Conservation (phyloP, 35 echinoderm and acorn worm species). For the Patiria miniata region DNA sequence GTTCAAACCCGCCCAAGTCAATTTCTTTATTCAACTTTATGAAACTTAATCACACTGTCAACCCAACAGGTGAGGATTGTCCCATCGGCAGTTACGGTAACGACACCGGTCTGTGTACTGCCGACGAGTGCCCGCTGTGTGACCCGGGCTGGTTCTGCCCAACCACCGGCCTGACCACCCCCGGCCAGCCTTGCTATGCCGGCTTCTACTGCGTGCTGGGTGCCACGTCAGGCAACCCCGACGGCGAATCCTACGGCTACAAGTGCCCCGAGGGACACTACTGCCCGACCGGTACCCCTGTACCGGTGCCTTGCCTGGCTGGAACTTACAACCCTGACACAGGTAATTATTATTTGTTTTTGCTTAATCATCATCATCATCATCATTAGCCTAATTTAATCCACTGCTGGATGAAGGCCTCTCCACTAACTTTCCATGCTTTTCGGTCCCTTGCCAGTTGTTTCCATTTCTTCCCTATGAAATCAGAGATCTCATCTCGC, state of each 20-base stretch:
- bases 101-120: conserved; percentile 73
- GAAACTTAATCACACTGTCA: too few relatives aligned
- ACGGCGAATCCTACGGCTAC: conserved; percentile 79
- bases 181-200: conserved; percentile 56
- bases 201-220: conserved; percentile 91
- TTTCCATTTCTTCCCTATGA: too few relatives aligned
- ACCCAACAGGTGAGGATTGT: conserved; percentile 77
- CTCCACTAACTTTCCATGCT: too few relatives aligned
- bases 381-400: too few relatives aligned
- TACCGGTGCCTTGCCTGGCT: conserved; percentile 63
- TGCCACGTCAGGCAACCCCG: conserved; percentile 73
- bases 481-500: too few relatives aligned
- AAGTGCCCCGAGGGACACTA: conserved; percentile 82
- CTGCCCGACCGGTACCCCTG: conserved; percentile 81
- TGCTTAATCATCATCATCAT: too few relatives aligned
- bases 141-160: conserved; percentile 90
- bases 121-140: conserved; percentile 78
- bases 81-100: conserved; percentile 92
- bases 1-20: too few relatives aligned
- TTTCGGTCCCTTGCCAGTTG: too few relatives aligned
- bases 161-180: conserved; percentile 58
- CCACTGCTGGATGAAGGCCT: too few relatives aligned
- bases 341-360: conserved; percentile 57
- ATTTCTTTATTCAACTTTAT: too few relatives aligned
- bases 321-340: conserved; percentile 88